Conservation (phyloP, 2,113 vertebrate species). For the Chloroceryle aenea region DNA sequence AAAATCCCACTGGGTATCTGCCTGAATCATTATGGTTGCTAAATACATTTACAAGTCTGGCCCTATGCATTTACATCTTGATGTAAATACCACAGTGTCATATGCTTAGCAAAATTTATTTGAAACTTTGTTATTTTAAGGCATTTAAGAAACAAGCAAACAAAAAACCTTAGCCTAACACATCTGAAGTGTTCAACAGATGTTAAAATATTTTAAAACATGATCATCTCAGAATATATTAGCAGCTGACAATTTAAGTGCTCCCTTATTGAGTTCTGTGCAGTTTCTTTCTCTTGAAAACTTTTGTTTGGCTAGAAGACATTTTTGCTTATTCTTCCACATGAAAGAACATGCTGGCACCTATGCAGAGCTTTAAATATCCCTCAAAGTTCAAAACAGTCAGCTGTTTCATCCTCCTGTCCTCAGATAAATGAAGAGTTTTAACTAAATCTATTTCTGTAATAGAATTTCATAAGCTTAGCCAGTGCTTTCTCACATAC, state of each 20-base stretch:
- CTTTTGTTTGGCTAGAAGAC: neutral
- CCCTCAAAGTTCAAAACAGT: neutral
- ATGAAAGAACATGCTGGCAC: neutral
- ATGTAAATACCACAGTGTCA: neutral
- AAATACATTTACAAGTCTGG: neutral
- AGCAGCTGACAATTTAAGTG: neutral
- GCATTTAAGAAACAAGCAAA: neutral
- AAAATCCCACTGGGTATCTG: neutral
- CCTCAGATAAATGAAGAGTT: neutral
- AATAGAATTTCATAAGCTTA: neutral
- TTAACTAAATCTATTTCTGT: slow-evolving; percentile 1
- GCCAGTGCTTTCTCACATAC: neutral
- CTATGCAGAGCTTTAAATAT: neutral
- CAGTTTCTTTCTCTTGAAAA: neutral
- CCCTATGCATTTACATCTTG: neutral
- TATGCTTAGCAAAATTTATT: neutral
- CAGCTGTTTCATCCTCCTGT: neutral
- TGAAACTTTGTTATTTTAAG: neutral
- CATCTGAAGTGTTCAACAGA: slow-evolving; percentile 1
- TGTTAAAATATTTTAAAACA: slow-evolving; percentile 1
- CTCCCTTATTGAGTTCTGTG: neutral
- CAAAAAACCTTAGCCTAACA: neutral
- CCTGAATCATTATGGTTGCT: neutral
- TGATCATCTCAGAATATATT: neutral
- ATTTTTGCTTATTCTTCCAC: neutral